phyloP scores from a whole-genome alignment of 2,113 vertebrate species.

The Regulus satrapa region DNA sequence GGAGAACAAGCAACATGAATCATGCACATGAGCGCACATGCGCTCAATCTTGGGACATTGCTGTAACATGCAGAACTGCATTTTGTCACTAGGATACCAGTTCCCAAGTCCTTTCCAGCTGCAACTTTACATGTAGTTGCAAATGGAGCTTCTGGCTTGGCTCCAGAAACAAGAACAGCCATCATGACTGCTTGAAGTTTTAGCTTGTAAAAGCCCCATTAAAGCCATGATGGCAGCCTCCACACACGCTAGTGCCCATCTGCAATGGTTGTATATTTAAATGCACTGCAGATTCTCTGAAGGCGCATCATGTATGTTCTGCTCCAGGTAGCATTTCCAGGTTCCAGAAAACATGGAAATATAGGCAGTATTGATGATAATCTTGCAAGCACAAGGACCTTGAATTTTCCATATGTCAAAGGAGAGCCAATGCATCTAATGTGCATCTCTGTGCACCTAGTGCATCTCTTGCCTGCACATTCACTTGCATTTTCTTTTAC shows the following conservation, averaged over 20 bases:
- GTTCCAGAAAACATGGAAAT: not conserved
- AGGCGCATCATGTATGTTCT: not conserved
- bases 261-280: not conserved
- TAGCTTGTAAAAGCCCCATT: not conserved
- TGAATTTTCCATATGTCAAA: not conserved
- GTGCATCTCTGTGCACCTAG: not conserved
- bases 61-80: not conserved
- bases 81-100: not conserved
- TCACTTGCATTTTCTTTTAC: not conserved
- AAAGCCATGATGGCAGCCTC: not conserved
- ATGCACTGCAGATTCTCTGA: not conserved
- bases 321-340: not conserved
- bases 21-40: not conserved
- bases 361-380: not conserved
- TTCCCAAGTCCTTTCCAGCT: not conserved
- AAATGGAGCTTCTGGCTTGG: not conserved
- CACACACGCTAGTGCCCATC: not conserved
- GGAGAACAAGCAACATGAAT: constrained; percentile 34
- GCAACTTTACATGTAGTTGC: not conserved
- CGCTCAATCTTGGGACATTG: not conserved
- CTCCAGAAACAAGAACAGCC: not conserved
- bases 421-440: not conserved
- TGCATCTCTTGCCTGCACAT: not conserved
- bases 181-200: not conserved
- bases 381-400: not conserved